These are phyloP conservation scores for Seriola rivoliana DNA, from an alignment of 2,113 vertebrate genomes.

Conservation along the genomic window DNA sequence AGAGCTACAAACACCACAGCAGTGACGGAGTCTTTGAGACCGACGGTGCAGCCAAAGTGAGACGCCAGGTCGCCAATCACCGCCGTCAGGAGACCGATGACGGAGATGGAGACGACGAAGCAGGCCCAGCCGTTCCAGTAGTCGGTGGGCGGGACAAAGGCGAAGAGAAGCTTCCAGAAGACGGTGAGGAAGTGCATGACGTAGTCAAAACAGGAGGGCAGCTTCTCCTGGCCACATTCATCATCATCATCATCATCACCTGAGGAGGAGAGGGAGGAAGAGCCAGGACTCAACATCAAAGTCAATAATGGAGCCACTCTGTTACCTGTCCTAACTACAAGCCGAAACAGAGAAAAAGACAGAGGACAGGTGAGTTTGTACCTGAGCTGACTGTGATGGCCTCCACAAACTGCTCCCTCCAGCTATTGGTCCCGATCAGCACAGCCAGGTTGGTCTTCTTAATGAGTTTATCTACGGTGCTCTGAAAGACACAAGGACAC, in stretches of 20 bases:
- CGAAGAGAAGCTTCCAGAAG: slow-evolving; percentile 98
- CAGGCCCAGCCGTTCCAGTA: slow-evolving; percentile 98
- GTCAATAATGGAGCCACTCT: background rate
- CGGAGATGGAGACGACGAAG: slow-evolving; percentile 92
- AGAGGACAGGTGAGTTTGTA: slow-evolving; percentile 6
- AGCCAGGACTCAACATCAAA: background rate
- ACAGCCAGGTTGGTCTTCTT: slow-evolving; percentile 99
- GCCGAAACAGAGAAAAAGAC: no score
- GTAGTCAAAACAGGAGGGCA: slow-evolving; percentile 95
- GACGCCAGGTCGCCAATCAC: slow-evolving; percentile 96
- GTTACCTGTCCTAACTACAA: background rate
- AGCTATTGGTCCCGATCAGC: slow-evolving; percentile 95
- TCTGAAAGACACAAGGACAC: slow-evolving; percentile 82
- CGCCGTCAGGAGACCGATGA: slow-evolving; percentile 94
- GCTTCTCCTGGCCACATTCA: slow-evolving; percentile 89
- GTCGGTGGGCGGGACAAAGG: slow-evolving; percentile 96
- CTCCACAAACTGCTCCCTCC: slow-evolving; percentile 97
- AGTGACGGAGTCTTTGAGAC: slow-evolving; percentile 96
- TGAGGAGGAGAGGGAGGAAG: slow-evolving; percentile 11
- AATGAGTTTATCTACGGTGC: slow-evolving; percentile 96
- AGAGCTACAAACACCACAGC: slow-evolving; percentile 96
- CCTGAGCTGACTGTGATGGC: slow-evolving; percentile 90
- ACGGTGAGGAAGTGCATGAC: slow-evolving; percentile 98
- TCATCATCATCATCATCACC: slow-evolving; percentile 89
- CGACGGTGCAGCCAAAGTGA: slow-evolving; percentile 97